phyloP scores from a whole-genome alignment of 1,140 invertebrate species.

The Lucilia sericata region DNA sequence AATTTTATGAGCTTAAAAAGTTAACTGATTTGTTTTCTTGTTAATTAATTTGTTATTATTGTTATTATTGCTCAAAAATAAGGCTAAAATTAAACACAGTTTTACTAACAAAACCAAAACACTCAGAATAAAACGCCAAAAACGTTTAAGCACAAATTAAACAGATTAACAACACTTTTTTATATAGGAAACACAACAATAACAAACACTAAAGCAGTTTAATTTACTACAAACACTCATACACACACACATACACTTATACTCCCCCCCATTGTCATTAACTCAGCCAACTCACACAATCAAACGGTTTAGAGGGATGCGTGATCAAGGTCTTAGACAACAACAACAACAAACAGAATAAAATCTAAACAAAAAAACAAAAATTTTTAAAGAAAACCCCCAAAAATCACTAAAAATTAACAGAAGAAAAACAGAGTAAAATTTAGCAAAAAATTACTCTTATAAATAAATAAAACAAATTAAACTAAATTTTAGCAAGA shows the following conservation, averaged over 20 bases:
- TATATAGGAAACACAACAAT: not conserved
- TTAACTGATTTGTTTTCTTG: not conserved
- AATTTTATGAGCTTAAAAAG: not conserved
- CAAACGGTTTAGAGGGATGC: conserved; percentile 72
- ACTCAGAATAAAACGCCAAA: not conserved
- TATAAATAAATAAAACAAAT: not conserved
- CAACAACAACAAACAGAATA: conserved; percentile 9
- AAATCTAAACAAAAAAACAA: conserved; percentile 22
- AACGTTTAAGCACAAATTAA: not conserved
- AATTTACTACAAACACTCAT: not conserved
- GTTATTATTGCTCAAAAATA: conserved; percentile 9
- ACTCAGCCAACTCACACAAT: conserved; percentile 47
- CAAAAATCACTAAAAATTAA: conserved; percentile 23
- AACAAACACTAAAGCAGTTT: not conserved
- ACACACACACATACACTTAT: conserved; percentile 32
- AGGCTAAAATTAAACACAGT: not conserved
- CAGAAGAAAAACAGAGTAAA: not conserved
- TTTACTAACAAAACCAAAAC: not conserved
- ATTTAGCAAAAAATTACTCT: not conserved
- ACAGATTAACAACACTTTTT: no score
- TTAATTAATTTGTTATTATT: not conserved
- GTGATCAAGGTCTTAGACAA: conserved; percentile 68
- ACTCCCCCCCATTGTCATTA: not conserved
- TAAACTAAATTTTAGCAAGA: not conserved
- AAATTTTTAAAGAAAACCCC: not conserved